Conservation (phyloP, 2,797 vertebrate species). For the Babyrousa celebensis region DNA sequence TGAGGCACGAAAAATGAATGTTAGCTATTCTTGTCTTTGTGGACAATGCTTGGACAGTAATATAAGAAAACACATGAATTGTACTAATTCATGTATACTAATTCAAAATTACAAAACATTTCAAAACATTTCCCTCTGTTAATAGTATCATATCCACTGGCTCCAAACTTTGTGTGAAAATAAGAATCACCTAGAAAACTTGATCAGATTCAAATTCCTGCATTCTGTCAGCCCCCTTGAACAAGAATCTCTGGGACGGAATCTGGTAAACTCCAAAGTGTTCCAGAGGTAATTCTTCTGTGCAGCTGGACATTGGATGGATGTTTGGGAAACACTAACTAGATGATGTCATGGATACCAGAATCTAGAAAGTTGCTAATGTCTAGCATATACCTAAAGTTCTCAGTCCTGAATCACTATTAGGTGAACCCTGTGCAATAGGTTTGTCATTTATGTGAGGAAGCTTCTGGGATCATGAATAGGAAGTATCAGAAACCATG, state of each 20-base stretch:
- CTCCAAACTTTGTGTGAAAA: background rate
- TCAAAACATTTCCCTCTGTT: constrained; percentile 24
- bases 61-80: background rate
- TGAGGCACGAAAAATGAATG: constrained; percentile 20
- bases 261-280: background rate
- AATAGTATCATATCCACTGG: background rate
- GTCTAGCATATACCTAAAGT: background rate
- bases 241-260: background rate
- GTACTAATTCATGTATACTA: too few species aligned
- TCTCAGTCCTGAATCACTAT: background rate
- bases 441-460: background rate
- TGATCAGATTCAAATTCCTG: background rate
- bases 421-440: background rate
- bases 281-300: background rate
- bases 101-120: too few species aligned
- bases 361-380: background rate
- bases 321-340: constrained; percentile 25
- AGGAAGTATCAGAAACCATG: background rate
- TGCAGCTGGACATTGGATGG: background rate
- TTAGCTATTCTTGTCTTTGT: constrained; percentile 21
- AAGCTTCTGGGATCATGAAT: background rate
- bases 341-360: background rate
- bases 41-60: background rate
- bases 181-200: background rate
- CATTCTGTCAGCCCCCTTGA: background rate